phyloP scores from a whole-genome alignment of 2,888 invertebrate species.

The Himalopsyche kuldschensis region DNA sequence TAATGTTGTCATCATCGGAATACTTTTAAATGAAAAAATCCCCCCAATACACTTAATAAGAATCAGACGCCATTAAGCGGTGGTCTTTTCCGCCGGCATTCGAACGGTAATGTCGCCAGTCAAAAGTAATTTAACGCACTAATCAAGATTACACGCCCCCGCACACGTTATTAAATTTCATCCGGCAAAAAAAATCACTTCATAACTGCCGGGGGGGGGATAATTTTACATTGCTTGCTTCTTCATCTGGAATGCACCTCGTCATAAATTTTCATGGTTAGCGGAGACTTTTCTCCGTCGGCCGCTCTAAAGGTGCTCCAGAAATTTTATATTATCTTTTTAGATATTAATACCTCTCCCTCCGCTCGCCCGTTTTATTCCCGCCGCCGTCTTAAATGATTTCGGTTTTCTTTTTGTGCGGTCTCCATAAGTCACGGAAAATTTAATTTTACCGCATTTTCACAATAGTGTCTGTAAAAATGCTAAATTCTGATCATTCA shows the following conservation, averaged over 20 bases:
- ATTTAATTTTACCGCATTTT: slow-evolving; percentile 33
- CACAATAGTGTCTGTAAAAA: slow-evolving; percentile 27
- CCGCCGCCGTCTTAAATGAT: slow-evolving; percentile 30
- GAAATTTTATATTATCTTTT: slow-evolving; percentile 39
- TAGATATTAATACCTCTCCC: slow-evolving; percentile 31
- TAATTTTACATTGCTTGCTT: slow-evolving; percentile 35
- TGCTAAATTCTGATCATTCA: slow-evolving; percentile 16
- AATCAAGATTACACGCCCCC: slow-evolving; percentile 33
- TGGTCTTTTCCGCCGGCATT: neutral
- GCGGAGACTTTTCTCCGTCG: slow-evolving; percentile 15
- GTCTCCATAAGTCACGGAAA: slow-evolving; percentile 24
- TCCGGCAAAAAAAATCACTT: slow-evolving; percentile 32
- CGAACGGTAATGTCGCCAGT: neutral
- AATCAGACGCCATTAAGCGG: neutral
- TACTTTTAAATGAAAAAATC: neutral
- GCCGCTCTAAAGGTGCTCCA: slow-evolving; percentile 28
- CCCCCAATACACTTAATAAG: neutral
- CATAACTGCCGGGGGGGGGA: slow-evolving; percentile 6
- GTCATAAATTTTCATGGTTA: slow-evolving; percentile 37
- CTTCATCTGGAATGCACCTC: slow-evolving; percentile 36
- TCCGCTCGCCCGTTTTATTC: neutral
- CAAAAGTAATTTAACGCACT: slow-evolving; percentile 15
- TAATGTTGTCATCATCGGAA: slow-evolving; percentile 1
- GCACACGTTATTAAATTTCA: slow-evolving; percentile 37
- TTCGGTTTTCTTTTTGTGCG: neutral